Evolutionary conservation across 2,888 invertebrate species (phyloP).

Genomic region (Macrosoma leucophasiata): DNA sequence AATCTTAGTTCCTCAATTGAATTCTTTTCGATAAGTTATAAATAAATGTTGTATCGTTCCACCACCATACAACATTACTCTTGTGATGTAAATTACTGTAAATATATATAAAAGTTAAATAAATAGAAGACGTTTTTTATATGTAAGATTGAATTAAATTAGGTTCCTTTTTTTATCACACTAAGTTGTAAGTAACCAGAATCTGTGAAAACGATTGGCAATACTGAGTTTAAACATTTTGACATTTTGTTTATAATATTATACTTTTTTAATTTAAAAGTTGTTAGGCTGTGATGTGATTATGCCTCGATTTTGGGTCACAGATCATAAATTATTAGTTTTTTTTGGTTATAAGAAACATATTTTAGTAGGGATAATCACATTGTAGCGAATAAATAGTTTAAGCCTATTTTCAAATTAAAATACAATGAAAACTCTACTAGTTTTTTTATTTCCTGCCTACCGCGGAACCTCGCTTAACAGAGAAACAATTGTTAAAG

Average conservation of each 20-base stretch:
- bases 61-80: constrained; percentile 51
- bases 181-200: constrained; percentile 56
- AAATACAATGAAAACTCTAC: constrained; percentile 52
- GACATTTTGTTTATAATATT: constrained; percentile 47
- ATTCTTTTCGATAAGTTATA: constrained; percentile 30
- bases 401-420: constrained; percentile 70
- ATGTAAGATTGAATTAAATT: constrained; percentile 52
- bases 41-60: constrained; percentile 37
- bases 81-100: constrained; percentile 75
- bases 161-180: constrained; percentile 38
- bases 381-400: constrained; percentile 59
- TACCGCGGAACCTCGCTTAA: too few relatives aligned
- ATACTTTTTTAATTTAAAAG: constrained; percentile 55
- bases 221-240: constrained; percentile 43
- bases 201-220: constrained; percentile 41
- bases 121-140: too few relatives aligned
- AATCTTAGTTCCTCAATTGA: constrained; percentile 43
- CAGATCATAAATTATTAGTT: constrained; percentile 9
- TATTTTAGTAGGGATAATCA: constrained; percentile 42
- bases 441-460: constrained; percentile 27
- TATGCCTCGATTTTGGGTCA: constrained; percentile 25
- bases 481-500: too few relatives aligned
- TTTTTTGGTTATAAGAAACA: constrained; percentile 28
- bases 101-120: constrained; percentile 49
- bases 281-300: constrained; percentile 54